Evolutionary conservation across 2,797 vertebrate species (phyloP).

Genomic region (Acanthis flammea): DNA sequence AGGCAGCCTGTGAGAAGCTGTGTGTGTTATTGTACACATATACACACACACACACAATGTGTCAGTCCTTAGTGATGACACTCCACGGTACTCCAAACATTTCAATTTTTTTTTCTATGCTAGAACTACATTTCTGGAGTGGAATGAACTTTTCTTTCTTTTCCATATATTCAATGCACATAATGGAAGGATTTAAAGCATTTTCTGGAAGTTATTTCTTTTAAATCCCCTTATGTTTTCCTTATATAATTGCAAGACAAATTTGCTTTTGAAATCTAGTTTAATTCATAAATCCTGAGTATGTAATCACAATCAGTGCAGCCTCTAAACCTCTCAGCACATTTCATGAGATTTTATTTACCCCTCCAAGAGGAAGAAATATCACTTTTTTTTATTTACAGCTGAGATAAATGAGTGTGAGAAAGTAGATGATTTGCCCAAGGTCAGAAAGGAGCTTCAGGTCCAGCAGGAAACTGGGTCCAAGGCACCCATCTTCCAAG

Average conservation of each 20-base stretch:
- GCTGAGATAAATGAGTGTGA: neutral
- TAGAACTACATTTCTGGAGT: neutral
- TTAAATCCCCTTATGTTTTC: neutral
- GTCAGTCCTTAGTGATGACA: neutral
- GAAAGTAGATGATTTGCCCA: neutral
- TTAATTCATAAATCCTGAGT: neutral
- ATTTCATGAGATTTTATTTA: neutral
- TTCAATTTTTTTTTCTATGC: neutral
- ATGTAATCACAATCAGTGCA: neutral
- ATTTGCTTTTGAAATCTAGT: neutral
- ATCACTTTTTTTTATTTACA: neutral
- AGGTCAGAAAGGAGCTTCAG: neutral
- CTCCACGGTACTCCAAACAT: neutral
- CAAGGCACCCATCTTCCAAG: neutral
- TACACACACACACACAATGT: accelerated
- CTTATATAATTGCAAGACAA: neutral
- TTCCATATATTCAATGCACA: neutral
- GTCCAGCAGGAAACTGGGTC: neutral
- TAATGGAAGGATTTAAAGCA: neutral
- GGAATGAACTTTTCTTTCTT: neutral
- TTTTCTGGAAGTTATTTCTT: neutral
- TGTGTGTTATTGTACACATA: neutral
- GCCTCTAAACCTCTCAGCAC: neutral
- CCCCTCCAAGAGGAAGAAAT: neutral
- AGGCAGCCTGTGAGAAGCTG: neutral